phyloP scores from a whole-genome alignment of 2,113 vertebrate species.

The Guaruba guarouba region DNA sequence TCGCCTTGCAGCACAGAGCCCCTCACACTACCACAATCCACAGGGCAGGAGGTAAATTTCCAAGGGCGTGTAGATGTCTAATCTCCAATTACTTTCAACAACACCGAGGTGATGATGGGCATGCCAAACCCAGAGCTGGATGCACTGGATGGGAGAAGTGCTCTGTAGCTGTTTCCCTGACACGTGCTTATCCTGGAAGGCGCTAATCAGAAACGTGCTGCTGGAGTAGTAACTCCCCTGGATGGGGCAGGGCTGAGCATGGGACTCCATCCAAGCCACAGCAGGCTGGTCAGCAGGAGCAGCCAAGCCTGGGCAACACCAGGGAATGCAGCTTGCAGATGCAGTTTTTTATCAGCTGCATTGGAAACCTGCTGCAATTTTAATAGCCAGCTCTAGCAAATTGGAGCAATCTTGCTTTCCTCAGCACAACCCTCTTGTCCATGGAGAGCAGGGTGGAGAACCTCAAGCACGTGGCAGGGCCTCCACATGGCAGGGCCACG shows the following conservation, averaged over 20 bases:
- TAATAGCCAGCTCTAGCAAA: not conserved
- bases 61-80: not conserved
- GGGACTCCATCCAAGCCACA: not conserved
- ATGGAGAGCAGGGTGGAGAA: not conserved
- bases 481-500: not conserved
- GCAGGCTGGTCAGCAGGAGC: conserved; percentile 10
- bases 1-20: not conserved
- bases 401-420: not conserved
- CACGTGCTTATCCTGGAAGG: conserved; percentile 15
- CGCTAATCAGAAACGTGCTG: not conserved
- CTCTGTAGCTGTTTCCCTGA: not conserved
- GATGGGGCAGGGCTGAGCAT: not conserved
- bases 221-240: not conserved
- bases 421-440: not conserved
- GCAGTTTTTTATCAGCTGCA: conserved; percentile 50
- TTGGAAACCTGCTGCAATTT: conserved; percentile 4
- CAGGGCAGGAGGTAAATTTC: not conserved
- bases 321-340: not conserved
- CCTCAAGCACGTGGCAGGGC: not conserved
- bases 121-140: not conserved
- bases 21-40: not conserved
- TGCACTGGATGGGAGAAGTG: not conserved
- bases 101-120: not conserved
- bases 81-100: not conserved
- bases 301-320: not conserved